These are phyloP conservation scores for Propsilocerus akamusi DNA, from an alignment of 1,140 invertebrate genomes.

Conservation along the genomic window DNA sequence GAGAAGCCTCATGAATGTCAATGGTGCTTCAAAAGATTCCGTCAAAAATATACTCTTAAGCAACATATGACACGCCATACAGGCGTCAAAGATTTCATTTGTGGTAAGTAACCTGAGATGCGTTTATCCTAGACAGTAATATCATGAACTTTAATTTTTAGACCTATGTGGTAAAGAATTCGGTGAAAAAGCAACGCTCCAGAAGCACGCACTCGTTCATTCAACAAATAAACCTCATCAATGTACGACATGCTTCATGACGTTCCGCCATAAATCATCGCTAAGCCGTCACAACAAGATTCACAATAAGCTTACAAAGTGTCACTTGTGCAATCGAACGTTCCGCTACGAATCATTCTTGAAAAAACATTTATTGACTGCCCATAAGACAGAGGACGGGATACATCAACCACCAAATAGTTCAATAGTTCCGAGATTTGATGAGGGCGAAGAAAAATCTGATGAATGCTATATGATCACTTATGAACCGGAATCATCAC, in stretches of 20 bases:
- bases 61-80: background rate
- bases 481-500: background rate
- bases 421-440: background rate
- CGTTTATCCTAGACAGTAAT: background rate
- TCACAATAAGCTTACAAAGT: background rate
- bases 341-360: background rate
- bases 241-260: background rate
- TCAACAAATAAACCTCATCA: background rate
- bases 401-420: background rate
- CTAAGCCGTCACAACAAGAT: background rate
- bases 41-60: background rate
- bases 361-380: background rate
- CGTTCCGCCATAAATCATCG: background rate
- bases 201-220: background rate
- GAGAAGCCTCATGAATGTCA: background rate
- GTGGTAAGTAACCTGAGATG: background rate
- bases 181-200: background rate
- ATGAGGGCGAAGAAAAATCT: background rate
- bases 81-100: background rate
- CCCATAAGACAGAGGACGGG: background rate
- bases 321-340: background rate
- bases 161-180: background rate
- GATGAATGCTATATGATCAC: background rate
- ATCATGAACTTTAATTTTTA: background rate
- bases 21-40: background rate